phyloP scores from a whole-genome alignment of 1,140 invertebrate genomes.

The Heliothis virescens region DNA sequence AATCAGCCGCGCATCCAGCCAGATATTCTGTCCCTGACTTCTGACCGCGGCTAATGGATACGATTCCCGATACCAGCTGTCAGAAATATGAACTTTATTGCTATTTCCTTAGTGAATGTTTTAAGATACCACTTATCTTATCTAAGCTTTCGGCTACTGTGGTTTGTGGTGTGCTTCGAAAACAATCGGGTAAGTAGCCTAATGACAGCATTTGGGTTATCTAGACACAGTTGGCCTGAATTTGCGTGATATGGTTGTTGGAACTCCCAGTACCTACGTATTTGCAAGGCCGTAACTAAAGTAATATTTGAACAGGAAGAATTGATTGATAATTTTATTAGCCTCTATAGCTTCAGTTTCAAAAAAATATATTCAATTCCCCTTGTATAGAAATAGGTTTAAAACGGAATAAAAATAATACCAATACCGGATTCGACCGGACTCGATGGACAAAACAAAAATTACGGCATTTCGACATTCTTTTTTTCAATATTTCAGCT shows the following conservation, averaged over 20 bases:
- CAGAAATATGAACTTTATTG: constrained; percentile 26
- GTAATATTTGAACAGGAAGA: neutral
- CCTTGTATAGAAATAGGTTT: too few species aligned
- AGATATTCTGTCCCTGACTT: constrained; percentile 36
- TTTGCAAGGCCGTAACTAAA: neutral
- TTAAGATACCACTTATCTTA: constrained; percentile 32
- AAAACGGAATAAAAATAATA: constrained; percentile 1
- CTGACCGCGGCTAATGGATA: constrained; percentile 28
- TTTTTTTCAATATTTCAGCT: constrained; percentile 41
- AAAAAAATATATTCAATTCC: neutral
- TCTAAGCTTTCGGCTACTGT: constrained; percentile 34
- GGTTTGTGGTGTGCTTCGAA: neutral
- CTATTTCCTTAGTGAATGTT: constrained; percentile 31
- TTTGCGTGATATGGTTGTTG: neutral
- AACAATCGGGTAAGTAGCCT: neutral
- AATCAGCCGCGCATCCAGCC: constrained; percentile 8
- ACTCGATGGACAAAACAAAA: constrained; percentile 24
- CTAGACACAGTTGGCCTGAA: too few species aligned
- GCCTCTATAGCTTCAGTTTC: too few species aligned
- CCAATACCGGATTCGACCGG: neutral
- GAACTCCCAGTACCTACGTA: neutral
- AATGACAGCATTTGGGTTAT: constrained; percentile 9
- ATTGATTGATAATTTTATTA: too few species aligned
- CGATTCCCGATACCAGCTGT: constrained; percentile 28
- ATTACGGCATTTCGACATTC: neutral